Evolutionary conservation across 2,888 invertebrate genomes (phyloP).

Genomic region (Leptogaster cylindrica): DNA sequence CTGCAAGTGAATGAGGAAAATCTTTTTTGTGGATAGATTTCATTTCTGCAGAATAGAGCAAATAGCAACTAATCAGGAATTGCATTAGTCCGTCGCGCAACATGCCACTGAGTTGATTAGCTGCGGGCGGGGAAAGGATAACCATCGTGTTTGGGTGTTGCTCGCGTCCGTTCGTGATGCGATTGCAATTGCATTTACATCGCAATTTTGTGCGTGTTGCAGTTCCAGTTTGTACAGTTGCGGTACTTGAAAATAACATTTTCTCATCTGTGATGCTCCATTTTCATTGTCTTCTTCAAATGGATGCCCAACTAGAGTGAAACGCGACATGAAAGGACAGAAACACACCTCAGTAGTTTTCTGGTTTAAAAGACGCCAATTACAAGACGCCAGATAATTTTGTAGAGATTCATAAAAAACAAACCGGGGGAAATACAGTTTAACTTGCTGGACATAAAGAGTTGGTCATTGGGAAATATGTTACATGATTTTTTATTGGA

Average conservation of each 20-base stretch:
- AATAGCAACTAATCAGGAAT: slow-evolving; percentile 22
- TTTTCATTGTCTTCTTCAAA: too few relatives aligned
- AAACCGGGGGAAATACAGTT: too few relatives aligned
- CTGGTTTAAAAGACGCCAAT: too few relatives aligned
- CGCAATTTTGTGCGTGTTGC: slow-evolving; percentile 22
- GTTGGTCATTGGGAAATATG: too few relatives aligned
- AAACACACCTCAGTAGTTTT: too few relatives aligned
- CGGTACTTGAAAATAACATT: slow-evolving; percentile 30
- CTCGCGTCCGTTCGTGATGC: slow-evolving; percentile 5
- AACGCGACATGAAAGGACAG: too few relatives aligned
- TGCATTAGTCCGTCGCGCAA: slow-evolving; percentile 21
- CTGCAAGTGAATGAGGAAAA: not conserved
- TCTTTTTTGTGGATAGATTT: not conserved
- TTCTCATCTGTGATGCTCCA: too few relatives aligned
- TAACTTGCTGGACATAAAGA: too few relatives aligned
- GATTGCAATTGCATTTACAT: slow-evolving; percentile 21
- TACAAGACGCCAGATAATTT: too few relatives aligned
- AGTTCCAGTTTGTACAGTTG: not conserved
- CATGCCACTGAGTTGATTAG: slow-evolving; percentile 34
- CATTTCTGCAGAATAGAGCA: slow-evolving; percentile 6
- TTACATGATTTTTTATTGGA: too few relatives aligned
- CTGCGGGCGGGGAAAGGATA: slow-evolving; percentile 11
- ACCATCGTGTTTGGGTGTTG: slow-evolving; percentile 7
- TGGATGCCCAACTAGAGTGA: too few relatives aligned
- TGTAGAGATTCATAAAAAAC: too few relatives aligned